Base-by-base conservation (phyloP, 2,888 invertebrate species). In the Philhelius pedissequus region DNA sequence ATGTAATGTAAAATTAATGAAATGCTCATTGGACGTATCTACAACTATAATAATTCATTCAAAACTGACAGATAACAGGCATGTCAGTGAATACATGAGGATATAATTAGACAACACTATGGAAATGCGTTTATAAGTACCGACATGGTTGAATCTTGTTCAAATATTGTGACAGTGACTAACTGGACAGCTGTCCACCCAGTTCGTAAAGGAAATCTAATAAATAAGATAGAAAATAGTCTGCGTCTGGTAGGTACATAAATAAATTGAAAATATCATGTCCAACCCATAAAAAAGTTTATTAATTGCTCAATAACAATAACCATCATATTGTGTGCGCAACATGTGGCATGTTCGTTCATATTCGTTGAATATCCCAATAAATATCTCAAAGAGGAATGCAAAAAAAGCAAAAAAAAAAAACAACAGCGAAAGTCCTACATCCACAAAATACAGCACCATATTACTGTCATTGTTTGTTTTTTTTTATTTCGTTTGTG, bases 291-390 rank as follows among this genome's bases (percentile, higher is more conserved):
- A 71, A 71, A 48, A 56, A 60, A 64, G 30, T 48, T n/a, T 64
- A 48, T 70, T 71, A 15, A 79, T 20, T 64, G 40, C 9, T 54
- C 56, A 75, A 56, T 48, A 70, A 64, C 50, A 70, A 70, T 45
- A 60, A 22, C 52, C 64, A 18, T 20, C n/a, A 48, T 43, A 4
- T n/a, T 52, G 35, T 30, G 43, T 64, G 60, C 58, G 75, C 84
- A 84, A 84, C 84, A 80, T 76, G 84, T 84, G 80, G 83, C 66
- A 66, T 66, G 30, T 75, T 70, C 52, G 62, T 74, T 70, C 43
- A 74, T 83, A 69, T 75, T 79, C 68, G 43, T 58, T 52, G 38
- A 52, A 83, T 74, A 78, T 70, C 54, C 66, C 78, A 74, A 69
- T 78, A 74, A 70, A 64, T 78, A 62, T 56, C 62, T 77, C 45